Evolutionary conservation across 2,797 vertebrate genomes (phyloP).

Genomic region (Crenichthys baileyi): DNA sequence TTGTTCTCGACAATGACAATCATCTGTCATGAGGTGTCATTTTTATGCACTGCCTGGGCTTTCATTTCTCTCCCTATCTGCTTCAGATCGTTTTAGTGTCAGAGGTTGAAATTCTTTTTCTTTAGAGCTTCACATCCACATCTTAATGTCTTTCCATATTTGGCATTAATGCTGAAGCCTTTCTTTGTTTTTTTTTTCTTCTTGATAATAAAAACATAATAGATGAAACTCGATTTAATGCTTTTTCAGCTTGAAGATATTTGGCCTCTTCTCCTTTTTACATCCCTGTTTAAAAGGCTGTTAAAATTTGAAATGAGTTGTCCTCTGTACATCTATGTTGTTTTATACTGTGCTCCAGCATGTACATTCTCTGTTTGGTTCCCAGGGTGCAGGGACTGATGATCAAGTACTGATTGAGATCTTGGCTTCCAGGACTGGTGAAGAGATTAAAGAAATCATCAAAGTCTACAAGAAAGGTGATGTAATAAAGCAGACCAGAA

Average conservation of each 20-base stretch:
- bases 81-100: constrained; percentile 1
- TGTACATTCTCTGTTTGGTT: constrained; percentile 36
- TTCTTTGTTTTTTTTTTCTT: background rate
- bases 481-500: constrained; percentile 1
- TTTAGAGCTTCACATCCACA: background rate
- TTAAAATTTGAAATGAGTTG: constrained; percentile 3
- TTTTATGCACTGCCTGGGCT: background rate
- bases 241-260: background rate
- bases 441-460: constrained; percentile 84
- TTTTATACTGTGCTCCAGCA: constrained; percentile 6
- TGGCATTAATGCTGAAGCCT: background rate
- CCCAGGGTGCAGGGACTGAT: constrained; percentile 92
- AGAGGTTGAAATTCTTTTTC: background rate
- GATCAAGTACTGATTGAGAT: constrained; percentile 94
- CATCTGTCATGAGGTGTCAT: constrained; percentile 18
- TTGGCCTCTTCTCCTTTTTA: constrained; percentile 8
- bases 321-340: constrained; percentile 6
- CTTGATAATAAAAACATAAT: background rate
- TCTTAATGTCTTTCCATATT: background rate
- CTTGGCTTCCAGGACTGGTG: constrained; percentile 89
- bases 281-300: constrained; percentile 3
- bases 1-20: constrained; percentile 19
- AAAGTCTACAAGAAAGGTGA: constrained; percentile 92
- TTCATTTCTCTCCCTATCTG: background rate
- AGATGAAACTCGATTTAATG: background rate